Base-by-base conservation (phyloP, 2,113 vertebrate genomes). In the Arizona elegans region DNA sequence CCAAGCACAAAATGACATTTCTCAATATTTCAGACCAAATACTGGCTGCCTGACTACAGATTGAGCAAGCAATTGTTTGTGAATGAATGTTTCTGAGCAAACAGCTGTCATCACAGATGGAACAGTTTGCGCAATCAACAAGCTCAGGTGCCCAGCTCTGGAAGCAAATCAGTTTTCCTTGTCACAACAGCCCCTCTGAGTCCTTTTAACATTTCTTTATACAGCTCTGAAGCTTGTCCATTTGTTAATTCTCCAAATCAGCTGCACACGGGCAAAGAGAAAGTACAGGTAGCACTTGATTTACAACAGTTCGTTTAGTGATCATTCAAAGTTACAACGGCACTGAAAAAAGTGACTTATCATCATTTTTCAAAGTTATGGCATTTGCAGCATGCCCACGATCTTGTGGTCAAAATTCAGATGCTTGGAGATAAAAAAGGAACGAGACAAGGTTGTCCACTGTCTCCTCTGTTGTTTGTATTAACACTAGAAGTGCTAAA, bases 21-120 rank as follows among this genome's bases (percentile, higher is more conserved):
- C 53, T 70, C 93, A 94, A 43, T 90, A 85, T 89, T 94, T 90
- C 93, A 81, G 94, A 65, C 89, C 23, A 89, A 85, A 29, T 1
- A 88, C 91, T 88, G 88, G 91, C 81, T 88, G 33, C 26, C 86
- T 54, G 85, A 86, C 92, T 92, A 93, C 86, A 94, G 95, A 96
- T 92, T 90, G 92, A 93, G 89, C 55, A 92, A 59, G 62, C 86
- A 91, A 89, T 95, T 95, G 55, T 93, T 96, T 94, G 38, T 95
- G 94, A 96, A 94, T 86, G 94, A 9, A 90, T 91, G 55, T 43
- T 62, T 65, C 29, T 89, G 92, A 94, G 91, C 90, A 81, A 95
- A 47, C 93, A 94, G 92, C 93, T 95, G 93, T 92, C 95, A 86
- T 47, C 91, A 47, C 94, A 95, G 94, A 92, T 94, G 94, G 95